These are phyloP conservation scores for Neopelma chrysocephalum DNA, from an alignment of 2,797 vertebrate species.

Conservation along the genomic window DNA sequence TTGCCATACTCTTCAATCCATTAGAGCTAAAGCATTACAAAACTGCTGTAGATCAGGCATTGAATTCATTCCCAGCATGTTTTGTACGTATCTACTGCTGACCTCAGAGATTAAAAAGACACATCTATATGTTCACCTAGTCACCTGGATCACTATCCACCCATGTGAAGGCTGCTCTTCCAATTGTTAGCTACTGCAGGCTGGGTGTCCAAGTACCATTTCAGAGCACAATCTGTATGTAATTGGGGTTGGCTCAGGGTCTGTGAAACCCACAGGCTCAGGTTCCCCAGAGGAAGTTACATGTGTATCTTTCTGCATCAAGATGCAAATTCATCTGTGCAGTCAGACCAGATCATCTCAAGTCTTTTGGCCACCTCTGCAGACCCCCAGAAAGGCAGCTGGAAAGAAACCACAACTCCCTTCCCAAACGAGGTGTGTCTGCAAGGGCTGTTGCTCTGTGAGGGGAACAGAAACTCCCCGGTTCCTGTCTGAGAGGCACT, in stretches of 20 bases:
- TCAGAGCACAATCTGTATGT: background rate
- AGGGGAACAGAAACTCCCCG: constrained; percentile 40
- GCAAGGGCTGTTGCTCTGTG: background rate
- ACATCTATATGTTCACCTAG: background rate
- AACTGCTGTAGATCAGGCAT: background rate
- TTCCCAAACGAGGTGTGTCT: background rate
- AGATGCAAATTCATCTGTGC: background rate
- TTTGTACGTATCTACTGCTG: background rate
- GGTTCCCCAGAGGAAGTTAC: background rate
- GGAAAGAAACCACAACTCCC: background rate
- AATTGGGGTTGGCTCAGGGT: background rate
- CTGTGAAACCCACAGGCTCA: background rate
- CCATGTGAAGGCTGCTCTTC: background rate
- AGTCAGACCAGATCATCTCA: background rate
- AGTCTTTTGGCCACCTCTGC: background rate
- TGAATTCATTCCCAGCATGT: background rate
- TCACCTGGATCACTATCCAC: background rate
- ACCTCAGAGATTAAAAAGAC: background rate
- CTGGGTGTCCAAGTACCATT: background rate
- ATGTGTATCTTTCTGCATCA: background rate
- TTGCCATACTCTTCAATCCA: background rate
- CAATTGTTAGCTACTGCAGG: background rate
- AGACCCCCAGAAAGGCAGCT: background rate
- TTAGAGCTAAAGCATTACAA: background rate
- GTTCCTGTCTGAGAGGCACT: background rate